A percentile compares a stretch with the other conserved stretches of the same genome.
phyloP scores from a whole-genome alignment of 2,797 vertebrate genomes.

The Choloepus didactylus region DNA sequence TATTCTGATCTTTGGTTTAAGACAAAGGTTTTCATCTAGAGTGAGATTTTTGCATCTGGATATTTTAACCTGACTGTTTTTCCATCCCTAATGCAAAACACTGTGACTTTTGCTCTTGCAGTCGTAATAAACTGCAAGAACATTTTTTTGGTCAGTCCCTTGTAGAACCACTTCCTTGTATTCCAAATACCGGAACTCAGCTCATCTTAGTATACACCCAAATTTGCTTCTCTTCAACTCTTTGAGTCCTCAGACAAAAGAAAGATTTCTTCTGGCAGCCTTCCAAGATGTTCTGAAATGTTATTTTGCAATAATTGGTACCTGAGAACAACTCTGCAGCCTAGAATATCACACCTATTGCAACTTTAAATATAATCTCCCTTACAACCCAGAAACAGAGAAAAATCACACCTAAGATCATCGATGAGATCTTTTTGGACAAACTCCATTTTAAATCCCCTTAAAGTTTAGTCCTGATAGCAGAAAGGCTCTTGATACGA shows the following conservation, averaged over 20 bases:
- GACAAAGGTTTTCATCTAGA: constrained; percentile 54
- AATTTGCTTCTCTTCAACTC: constrained; percentile 39
- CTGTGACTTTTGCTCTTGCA: constrained; percentile 55
- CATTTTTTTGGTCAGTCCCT: constrained; percentile 32
- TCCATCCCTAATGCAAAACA: constrained; percentile 3
- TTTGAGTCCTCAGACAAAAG: not conserved
- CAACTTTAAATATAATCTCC: constrained; percentile 7
- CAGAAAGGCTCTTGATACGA: not conserved
- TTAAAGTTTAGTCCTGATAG: not conserved
- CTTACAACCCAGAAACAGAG: not conserved
- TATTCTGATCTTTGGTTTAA: constrained; percentile 53
- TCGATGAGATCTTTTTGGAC: constrained; percentile 2
- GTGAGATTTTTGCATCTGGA: constrained; percentile 16
- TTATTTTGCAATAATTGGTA: constrained; percentile 31
- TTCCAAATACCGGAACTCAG: constrained; percentile 67
- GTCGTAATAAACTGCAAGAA: constrained; percentile 68
- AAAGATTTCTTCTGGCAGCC: constrained; percentile 17
- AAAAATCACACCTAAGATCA: constrained; percentile 23
- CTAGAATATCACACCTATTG: not conserved
- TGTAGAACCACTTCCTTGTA: constrained; percentile 70
- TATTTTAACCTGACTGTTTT: constrained; percentile 57
- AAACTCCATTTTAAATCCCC: not conserved
- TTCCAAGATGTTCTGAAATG: constrained; percentile 55
- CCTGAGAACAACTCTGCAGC: not conserved
- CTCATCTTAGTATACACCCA: constrained; percentile 9